Evolutionary conservation across 2,888 invertebrate genomes (phyloP).

Genomic region (Cryptus viduatorius): DNA sequence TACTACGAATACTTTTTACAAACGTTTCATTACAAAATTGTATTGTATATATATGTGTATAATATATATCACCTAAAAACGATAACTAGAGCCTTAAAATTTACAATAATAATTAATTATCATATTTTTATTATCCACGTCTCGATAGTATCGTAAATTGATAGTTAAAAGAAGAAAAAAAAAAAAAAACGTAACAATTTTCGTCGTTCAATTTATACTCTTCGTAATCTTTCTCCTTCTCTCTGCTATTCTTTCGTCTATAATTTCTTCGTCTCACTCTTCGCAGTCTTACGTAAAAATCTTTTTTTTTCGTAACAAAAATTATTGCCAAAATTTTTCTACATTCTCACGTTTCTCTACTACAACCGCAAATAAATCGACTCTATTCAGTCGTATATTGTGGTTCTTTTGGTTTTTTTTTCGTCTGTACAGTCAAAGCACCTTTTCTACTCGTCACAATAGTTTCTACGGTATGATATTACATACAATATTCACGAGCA

Average conservation of each 20-base stretch:
- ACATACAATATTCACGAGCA: slow-evolving; percentile 58
- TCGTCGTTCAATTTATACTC: slow-evolving; percentile 34
- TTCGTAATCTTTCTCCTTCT: slow-evolving; percentile 16
- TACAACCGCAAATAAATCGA: slow-evolving; percentile 36
- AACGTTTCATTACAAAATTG: slow-evolving; percentile 74
- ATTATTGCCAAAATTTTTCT: slow-evolving; percentile 62
- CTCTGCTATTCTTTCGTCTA: neutral
- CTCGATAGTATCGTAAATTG: slow-evolving; percentile 57
- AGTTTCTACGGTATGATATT: slow-evolving; percentile 51
- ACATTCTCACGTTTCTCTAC: slow-evolving; percentile 24
- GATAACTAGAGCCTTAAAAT: slow-evolving; percentile 55
- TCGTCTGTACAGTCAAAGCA: slow-evolving; percentile 64
- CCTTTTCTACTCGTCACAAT: slow-evolving; percentile 29
- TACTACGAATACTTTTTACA: slow-evolving; percentile 69
- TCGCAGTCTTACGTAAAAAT: slow-evolving; percentile 22
- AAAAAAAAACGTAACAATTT: slow-evolving; percentile 41
- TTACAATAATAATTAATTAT: slow-evolving; percentile 56
- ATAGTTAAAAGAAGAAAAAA: slow-evolving; percentile 46
- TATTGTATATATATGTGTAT: slow-evolving; percentile 64
- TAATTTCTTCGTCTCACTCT: slow-evolving; percentile 25
- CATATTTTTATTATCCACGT: slow-evolving; percentile 58
- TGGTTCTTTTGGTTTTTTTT: slow-evolving; percentile 20
- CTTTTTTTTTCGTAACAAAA: slow-evolving; percentile 48
- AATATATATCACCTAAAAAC: slow-evolving; percentile 69
- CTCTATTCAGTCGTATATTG: slow-evolving; percentile 17